A percentile compares a stretch with the other conserved stretches of the same genome.
Conservation (phyloP, 2,888 invertebrate species). For the Drosophila fulvimacula region DNA sequence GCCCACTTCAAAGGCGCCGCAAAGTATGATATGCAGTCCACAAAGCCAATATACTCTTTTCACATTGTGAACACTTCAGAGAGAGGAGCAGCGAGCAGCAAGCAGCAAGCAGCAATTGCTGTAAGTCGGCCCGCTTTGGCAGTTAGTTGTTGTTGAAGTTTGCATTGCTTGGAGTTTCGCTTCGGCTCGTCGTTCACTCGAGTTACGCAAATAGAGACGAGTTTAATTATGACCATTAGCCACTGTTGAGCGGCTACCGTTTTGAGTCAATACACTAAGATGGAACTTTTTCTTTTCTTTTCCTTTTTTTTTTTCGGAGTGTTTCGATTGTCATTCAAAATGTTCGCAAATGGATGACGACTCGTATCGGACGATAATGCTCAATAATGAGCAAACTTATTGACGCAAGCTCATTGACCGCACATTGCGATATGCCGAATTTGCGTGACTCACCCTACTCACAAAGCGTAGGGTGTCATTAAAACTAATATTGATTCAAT, state of each 20-base stretch:
- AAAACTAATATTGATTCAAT: constrained; percentile 9
- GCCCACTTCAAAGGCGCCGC: neutral
- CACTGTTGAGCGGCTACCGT: constrained; percentile 82
- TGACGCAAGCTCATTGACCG: constrained; percentile 69
- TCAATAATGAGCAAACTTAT: constrained; percentile 60
- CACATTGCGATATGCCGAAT: constrained; percentile 47
- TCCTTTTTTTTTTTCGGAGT: constrained; percentile 12
- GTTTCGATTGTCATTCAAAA: constrained; percentile 23
- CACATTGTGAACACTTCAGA: constrained; percentile 1
- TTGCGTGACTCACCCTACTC: constrained; percentile 28
- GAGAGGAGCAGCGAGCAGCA: neutral
- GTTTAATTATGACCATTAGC: constrained; percentile 81
- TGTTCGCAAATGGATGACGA: constrained; percentile 43
- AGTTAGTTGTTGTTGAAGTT: constrained; percentile 22
- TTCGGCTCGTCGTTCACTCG: constrained; percentile 53
- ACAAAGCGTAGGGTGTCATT: neutral
- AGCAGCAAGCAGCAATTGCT: neutral
- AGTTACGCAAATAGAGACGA: constrained; percentile 73
- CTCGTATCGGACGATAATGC: constrained; percentile 24
- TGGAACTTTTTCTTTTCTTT: constrained; percentile 17
- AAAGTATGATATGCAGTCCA: neutral
- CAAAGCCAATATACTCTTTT: constrained; percentile 1
- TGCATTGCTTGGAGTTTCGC: constrained; percentile 23
- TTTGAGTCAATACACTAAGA: constrained; percentile 65
- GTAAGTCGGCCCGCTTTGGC: constrained; percentile 16